A percentile compares a stretch with the other conserved stretches of the same genome.
These are phyloP conservation scores for Glaucidium brasilianum DNA, from an alignment of 2,113 vertebrate species.

Conservation along the genomic window DNA sequence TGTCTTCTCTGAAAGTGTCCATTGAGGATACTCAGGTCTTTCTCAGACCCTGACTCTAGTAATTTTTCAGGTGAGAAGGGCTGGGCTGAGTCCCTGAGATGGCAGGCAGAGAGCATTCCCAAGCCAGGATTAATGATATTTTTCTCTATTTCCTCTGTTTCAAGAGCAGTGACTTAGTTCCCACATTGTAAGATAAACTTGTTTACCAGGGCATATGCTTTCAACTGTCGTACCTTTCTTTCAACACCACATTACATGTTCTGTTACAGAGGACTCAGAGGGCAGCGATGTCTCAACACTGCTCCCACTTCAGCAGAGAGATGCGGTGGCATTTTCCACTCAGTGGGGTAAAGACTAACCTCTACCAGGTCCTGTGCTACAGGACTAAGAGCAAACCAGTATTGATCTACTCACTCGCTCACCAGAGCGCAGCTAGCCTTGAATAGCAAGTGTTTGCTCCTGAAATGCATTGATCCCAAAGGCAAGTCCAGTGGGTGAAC, in stretches of 20 bases:
- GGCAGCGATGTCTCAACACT: not conserved
- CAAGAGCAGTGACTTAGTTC: not conserved
- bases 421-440: not conserved
- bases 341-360: not conserved
- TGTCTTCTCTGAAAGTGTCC: not conserved
- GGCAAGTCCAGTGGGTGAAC: not conserved
- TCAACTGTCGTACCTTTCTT: not conserved
- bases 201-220: not conserved
- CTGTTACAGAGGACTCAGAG: not conserved
- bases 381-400: not conserved
- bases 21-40: not conserved
- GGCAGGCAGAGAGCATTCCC: not conserved
- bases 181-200: not conserved
- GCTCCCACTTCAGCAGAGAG: not conserved
- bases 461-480: not conserved
- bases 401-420: not conserved
- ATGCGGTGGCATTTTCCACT: not conserved
- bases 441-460: too few species aligned
- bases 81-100: not conserved
- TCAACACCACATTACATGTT: fast-evolving
- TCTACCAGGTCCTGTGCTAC: not conserved
- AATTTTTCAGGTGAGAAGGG: not conserved
- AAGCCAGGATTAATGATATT: not conserved
- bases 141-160: not conserved
- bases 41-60: not conserved